Base-by-base conservation (phyloP, 1,140 invertebrate genomes). In the Papilio helenus region DNA sequence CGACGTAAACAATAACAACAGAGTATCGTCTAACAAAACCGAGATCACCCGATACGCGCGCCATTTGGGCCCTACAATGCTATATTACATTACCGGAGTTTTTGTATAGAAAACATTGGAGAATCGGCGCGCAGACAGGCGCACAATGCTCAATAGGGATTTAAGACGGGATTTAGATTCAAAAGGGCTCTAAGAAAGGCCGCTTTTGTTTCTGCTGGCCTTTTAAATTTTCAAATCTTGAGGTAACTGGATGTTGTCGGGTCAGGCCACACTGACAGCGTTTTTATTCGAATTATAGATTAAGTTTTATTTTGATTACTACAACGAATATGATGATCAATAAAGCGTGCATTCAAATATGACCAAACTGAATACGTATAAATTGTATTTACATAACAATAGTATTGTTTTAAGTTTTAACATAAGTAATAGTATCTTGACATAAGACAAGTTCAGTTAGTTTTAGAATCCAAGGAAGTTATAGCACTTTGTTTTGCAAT, bases 101-200 rank as follows among this genome's bases (percentile, higher is more conserved):
- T 80, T 74, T 84, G 85, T 85, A 81, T 83, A 85, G 85, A 88
- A 87, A 86, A 77, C 85, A 80, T 68, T 73, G 82, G 86, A 85
- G 87, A 90, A 92, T 89, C 80, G 85, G 84, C 84, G 81, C 85
- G 71, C 76, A 80, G 85, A 81, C 51, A 79, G 78, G 80, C 84
- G 86, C 88, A 93, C 92, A 94, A 94, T 92, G 87, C 84, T 87
- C 88, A 88, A 92, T 91, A 87, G 90, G 87, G 88, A 87, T 89
- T 91, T 93, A 89, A 90, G 89, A 90, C 84, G 86, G 91, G 93
- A 93, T 94, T 93, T 90, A 83, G 90, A 92, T 92, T 94, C 91
- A 93, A 92, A 92, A 84, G 90, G 79, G 84, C 81, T 86, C 83
- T 80, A 84, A 65, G 55, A 77, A 77, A 80, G 80, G 83, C 51